Evolutionary conservation across 2,888 invertebrate species (phyloP).

Genomic region (Creontiades dilutus): DNA sequence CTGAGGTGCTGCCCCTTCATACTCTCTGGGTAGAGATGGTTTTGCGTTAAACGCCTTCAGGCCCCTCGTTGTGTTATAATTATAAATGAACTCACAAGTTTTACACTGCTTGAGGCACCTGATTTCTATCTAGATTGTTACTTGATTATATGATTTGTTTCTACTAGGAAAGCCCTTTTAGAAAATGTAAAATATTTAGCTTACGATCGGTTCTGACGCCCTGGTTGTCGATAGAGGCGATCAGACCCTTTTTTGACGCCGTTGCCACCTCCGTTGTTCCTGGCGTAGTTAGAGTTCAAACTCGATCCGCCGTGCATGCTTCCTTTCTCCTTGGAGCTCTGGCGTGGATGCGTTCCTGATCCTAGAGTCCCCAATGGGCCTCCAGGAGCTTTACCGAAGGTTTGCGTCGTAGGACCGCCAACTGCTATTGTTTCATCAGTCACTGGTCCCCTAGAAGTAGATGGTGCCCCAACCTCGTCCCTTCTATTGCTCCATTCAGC

Average conservation of each 20-base stretch:
- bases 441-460: constrained; percentile 3
- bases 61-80: too few relatives aligned
- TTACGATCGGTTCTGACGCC: constrained; percentile 57
- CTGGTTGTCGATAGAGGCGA: constrained; percentile 55
- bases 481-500: constrained; percentile 41
- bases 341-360: constrained; percentile 57
- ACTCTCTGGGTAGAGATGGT: too few relatives aligned
- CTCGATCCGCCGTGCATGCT: background rate
- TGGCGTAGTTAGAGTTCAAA: background rate
- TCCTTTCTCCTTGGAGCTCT: constrained; percentile 56
- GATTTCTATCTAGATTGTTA: too few relatives aligned
- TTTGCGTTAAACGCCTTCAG: too few relatives aligned
- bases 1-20: too few relatives aligned
- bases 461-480: background rate
- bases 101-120: too few relatives aligned
- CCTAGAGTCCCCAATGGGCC: constrained; percentile 58
- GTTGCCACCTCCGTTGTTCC: background rate
- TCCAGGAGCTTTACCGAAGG: constrained; percentile 65
- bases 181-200: too few relatives aligned
- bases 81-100: too few relatives aligned
- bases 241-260: constrained; percentile 57
- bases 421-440: constrained; percentile 53
- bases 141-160: too few relatives aligned
- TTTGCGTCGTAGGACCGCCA: constrained; percentile 61
- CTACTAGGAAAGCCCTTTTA: too few relatives aligned